Percentiles rank a stretch among this genome's conserved stretches.
phyloP scores from a whole-genome alignment of 2,113 vertebrate species.

The Cacatua alba region DNA sequence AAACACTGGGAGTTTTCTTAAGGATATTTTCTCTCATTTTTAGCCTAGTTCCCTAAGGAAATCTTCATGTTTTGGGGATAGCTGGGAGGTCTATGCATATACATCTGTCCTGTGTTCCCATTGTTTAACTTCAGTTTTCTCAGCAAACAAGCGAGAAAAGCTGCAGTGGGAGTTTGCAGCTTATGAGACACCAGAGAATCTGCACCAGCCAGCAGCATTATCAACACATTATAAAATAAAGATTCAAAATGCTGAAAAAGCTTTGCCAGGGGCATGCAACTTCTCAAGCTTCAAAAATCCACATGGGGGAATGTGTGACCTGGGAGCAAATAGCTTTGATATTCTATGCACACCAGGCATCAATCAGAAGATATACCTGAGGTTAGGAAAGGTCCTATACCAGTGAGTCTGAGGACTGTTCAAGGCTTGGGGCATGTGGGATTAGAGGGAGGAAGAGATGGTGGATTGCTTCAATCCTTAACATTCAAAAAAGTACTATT shows the following conservation, averaged over 20 bases:
- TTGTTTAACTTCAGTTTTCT: neutral
- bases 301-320: neutral
- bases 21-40: neutral
- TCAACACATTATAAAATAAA: neutral
- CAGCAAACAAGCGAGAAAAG: neutral
- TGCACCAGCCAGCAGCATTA: neutral
- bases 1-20: neutral
- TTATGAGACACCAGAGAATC: neutral
- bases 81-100: neutral
- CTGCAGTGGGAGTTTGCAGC: neutral
- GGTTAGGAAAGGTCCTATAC: neutral
- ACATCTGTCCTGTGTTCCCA: neutral
- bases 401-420: neutral
- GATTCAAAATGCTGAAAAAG: neutral
- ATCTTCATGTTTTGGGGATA: neutral
- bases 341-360: neutral
- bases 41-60: neutral
- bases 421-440: accelerated
- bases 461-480: neutral
- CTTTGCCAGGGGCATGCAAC: neutral
- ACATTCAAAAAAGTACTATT: neutral
- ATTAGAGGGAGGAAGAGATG: neutral
- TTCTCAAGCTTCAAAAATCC: neutral
- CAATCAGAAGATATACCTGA: neutral
- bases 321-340: neutral